Percentiles rank a stretch among this genome's conserved stretches.
Conservation (phyloP, 1,140 invertebrate species). For the Cylas formicarius region DNA sequence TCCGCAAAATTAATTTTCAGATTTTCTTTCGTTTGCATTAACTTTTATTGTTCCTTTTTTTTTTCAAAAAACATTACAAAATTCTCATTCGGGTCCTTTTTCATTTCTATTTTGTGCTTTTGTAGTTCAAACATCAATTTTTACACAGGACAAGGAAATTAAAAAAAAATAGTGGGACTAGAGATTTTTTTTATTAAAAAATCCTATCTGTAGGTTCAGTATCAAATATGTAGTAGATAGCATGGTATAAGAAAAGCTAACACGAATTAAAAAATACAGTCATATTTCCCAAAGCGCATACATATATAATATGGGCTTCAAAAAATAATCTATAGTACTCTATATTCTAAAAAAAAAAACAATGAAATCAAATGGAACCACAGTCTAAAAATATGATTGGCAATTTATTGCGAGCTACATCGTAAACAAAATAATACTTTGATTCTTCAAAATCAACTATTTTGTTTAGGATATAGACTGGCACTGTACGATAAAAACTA, state of each 20-base stretch:
- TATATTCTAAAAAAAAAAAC: conserved; percentile 33
- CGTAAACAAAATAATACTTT: too few relatives aligned
- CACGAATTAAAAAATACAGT: conserved; percentile 16
- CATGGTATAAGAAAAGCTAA: conserved; percentile 36
- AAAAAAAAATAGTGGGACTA: conserved; percentile 40
- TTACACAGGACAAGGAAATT: conserved; percentile 5
- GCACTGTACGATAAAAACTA: too few relatives aligned
- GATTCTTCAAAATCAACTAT: too few relatives aligned
- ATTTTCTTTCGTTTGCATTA: conserved; percentile 16
- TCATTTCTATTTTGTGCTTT: conserved; percentile 15
- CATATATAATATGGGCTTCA: not conserved
- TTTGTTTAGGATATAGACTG: too few relatives aligned
- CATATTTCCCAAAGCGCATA: conserved; percentile 2
- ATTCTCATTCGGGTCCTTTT: conserved; percentile 12
- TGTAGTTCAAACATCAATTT: conserved; percentile 2
- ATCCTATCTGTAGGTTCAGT: conserved; percentile 36
- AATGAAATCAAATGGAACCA: conserved; percentile 33
- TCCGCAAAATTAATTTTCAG: conserved; percentile 18
- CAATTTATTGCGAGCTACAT: not conserved
- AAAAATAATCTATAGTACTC: conserved; percentile 19
- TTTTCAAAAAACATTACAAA: conserved; percentile 22
- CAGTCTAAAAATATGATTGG: conserved; percentile 23
- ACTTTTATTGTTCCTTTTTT: conserved; percentile 28
- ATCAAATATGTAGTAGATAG: conserved; percentile 35
- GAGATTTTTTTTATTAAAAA: conserved; percentile 41